phyloP scores from a whole-genome alignment of 2,797 vertebrate species.

The Gymnodraco acuticeps region DNA sequence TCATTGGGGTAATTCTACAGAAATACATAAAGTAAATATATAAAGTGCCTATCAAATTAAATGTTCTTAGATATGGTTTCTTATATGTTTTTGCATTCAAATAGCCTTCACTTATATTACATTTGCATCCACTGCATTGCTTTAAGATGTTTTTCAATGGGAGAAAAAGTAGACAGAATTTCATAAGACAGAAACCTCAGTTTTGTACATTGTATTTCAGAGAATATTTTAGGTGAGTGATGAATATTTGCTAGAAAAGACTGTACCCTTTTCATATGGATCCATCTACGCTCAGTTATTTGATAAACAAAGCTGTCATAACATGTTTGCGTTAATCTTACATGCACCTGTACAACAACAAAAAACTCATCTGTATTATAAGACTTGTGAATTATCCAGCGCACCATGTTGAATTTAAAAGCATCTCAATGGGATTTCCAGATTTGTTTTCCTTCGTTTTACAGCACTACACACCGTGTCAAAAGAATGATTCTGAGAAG shows the following conservation, averaged over 20 bases:
- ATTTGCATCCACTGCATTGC: background rate
- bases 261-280: background rate
- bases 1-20: constrained; percentile 4
- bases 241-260: constrained; percentile 7
- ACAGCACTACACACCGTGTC: constrained; percentile 16
- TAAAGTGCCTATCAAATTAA: background rate
- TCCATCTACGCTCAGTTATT: constrained; percentile 14
- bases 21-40: background rate
- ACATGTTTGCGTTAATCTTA: constrained; percentile 23
- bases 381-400: constrained; percentile 32
- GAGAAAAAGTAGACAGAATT: background rate
- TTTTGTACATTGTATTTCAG: background rate
- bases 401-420: constrained; percentile 42
- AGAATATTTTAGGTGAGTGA: background rate
- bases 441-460: constrained; percentile 53
- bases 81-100: background rate
- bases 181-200: background rate
- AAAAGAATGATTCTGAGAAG: constrained; percentile 21
- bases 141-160: background rate
- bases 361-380: constrained; percentile 33
- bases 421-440: constrained; percentile 29
- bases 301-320: constrained; percentile 18
- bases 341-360: constrained; percentile 11
- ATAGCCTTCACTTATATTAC: background rate
- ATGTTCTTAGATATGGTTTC: background rate